Conservation (phyloP, 2,113 vertebrate genomes). For the Sisor rabdophorus region DNA sequence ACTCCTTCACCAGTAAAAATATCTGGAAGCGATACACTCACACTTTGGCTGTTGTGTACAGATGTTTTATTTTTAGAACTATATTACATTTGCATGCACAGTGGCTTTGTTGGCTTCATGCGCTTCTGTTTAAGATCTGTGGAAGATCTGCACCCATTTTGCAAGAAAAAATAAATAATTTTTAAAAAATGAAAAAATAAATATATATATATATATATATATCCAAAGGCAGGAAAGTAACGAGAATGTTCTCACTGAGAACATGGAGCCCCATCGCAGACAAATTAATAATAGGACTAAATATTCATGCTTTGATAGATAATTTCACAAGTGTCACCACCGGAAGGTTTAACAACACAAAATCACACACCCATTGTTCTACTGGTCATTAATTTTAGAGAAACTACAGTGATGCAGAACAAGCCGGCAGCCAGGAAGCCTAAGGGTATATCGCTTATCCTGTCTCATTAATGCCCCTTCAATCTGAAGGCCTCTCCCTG, state of each 20-base stretch:
- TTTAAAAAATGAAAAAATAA: too few relatives aligned
- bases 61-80: conserved; percentile 27
- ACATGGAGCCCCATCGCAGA: too few relatives aligned
- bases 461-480: conserved; percentile 24
- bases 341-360: not conserved
- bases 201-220: too few relatives aligned
- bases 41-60: not conserved
- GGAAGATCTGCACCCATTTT: not conserved
- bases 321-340: not conserved
- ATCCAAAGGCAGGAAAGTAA: not conserved
- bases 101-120: conserved; percentile 11
- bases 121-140: conserved; percentile 17
- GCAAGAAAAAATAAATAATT: not conserved
- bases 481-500: conserved; percentile 12
- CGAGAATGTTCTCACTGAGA: not conserved
- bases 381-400: conserved; percentile 8
- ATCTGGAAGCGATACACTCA: conserved; percentile 2
- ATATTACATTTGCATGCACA: conserved; percentile 2
- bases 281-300: not conserved
- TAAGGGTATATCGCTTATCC: conserved; percentile 2
- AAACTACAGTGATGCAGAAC: not conserved
- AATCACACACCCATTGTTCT: not conserved
- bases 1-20: not conserved
- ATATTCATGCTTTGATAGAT: not conserved
- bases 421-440: not conserved